A percentile compares a stretch with the other conserved stretches of the same genome.
Conservation (phyloP, 2,797 vertebrate genomes). For the Bovichtus diacanthus region DNA sequence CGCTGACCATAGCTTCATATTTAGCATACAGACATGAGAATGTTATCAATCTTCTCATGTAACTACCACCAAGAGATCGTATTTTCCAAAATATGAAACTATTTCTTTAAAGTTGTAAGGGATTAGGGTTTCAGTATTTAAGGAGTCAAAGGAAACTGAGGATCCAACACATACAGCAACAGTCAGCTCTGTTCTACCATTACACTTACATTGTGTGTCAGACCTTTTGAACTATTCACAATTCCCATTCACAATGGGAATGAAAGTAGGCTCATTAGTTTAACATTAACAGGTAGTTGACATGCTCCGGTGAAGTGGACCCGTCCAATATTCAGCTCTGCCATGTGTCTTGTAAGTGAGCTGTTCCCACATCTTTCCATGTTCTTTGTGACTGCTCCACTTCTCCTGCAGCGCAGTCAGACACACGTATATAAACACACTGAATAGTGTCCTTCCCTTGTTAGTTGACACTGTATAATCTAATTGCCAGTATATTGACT, state of each 20-base stretch:
- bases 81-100: neutral
- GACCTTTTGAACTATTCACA: constrained; percentile 47
- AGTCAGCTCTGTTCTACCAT: constrained; percentile 11
- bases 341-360: constrained; percentile 46
- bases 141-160: neutral
- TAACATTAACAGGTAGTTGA: constrained; percentile 80
- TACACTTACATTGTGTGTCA: constrained; percentile 17
- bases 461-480: constrained; percentile 67
- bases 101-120: neutral
- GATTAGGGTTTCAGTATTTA: constrained; percentile 1
- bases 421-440: constrained; percentile 57
- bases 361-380: constrained; percentile 62
- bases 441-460: constrained; percentile 49
- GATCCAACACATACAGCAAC: constrained; percentile 5
- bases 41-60: neutral
- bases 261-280: constrained; percentile 77
- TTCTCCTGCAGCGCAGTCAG: constrained; percentile 31
- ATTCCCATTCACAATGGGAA: constrained; percentile 51
- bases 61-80: neutral
- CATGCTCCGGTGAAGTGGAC: constrained; percentile 71
- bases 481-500: constrained; percentile 62
- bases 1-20: neutral
- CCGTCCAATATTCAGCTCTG: constrained; percentile 58
- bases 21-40: neutral
- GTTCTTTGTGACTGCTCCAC: constrained; percentile 49